Percentiles rank a stretch among this genome's conserved stretches.
Conservation (phyloP, 2,888 invertebrate genomes). For the Dioctria rufipes region DNA sequence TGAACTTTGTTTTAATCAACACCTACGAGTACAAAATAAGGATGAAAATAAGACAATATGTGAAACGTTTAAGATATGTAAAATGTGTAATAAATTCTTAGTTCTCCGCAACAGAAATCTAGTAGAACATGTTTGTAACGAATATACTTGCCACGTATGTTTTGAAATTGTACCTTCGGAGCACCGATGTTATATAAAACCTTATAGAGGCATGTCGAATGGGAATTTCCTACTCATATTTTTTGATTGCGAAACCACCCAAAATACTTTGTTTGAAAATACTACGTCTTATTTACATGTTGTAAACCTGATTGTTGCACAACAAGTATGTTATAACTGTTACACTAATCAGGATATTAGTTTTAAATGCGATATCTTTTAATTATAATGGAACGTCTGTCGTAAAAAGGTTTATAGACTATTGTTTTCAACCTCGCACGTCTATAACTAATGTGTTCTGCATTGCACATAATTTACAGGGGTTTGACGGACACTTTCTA, state of each 20-base stretch:
- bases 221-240: too few relatives aligned
- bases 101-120: too few relatives aligned
- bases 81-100: constrained; percentile 16
- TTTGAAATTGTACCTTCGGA: neutral
- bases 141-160: neutral
- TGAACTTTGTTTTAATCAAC: constrained; percentile 3
- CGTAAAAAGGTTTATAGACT: too few relatives aligned
- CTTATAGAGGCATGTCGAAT: neutral
- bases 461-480: too few relatives aligned
- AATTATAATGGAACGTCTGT: too few relatives aligned
- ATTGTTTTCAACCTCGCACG: too few relatives aligned
- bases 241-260: neutral
- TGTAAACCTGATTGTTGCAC: neutral
- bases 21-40: constrained; percentile 28
- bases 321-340: neutral
- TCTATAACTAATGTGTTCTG: too few relatives aligned
- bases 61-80: constrained; percentile 25
- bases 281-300: neutral
- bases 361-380: too few relatives aligned
- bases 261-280: neutral
- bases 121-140: neutral
- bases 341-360: neutral
- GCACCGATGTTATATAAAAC: neutral
- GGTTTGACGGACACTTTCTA: too few relatives aligned
- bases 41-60: constrained; percentile 6